These are phyloP conservation scores for Alexandromys fortis DNA, from an alignment of 2,113 vertebrate genomes.

Conservation along the genomic window DNA sequence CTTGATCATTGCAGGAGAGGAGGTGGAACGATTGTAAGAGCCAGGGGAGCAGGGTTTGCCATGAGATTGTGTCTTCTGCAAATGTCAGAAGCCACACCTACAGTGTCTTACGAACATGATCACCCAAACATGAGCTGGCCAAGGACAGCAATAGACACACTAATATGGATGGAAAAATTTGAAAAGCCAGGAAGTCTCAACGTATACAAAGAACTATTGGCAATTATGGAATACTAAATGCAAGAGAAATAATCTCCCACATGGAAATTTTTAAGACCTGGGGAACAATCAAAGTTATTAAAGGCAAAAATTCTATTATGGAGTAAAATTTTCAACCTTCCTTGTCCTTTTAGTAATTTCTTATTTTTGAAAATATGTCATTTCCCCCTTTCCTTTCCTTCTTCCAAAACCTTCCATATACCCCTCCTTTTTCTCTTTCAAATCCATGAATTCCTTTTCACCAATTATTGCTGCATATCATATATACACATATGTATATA, in stretches of 20 bases:
- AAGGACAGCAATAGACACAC: background rate
- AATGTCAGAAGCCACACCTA: background rate
- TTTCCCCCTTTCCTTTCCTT: background rate
- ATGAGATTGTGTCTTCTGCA: background rate
- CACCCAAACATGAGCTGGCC: background rate
- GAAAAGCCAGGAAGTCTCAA: background rate
- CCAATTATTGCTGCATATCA: background rate
- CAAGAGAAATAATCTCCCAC: background rate
- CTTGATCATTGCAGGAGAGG: background rate
- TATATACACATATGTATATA: background rate
- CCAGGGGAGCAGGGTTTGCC: too few relatives aligned
- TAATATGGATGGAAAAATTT: background rate
- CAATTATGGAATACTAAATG: background rate
- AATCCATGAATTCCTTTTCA: too few relatives aligned
- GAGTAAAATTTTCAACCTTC: background rate
- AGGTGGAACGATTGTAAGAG: too few relatives aligned
- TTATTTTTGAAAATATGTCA: background rate
- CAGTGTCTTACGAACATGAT: background rate
- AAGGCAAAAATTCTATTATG: background rate
- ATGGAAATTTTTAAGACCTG: background rate
- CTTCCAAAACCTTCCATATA: background rate
- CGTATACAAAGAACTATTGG: background rate
- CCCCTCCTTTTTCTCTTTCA: background rate
- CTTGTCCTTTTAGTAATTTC: background rate
- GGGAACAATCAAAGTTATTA: background rate